Percentiles rank a stretch among this genome's conserved stretches.
phyloP scores from a whole-genome alignment of 2,888 invertebrate genomes.

The Fissipunctia ypsillon region DNA sequence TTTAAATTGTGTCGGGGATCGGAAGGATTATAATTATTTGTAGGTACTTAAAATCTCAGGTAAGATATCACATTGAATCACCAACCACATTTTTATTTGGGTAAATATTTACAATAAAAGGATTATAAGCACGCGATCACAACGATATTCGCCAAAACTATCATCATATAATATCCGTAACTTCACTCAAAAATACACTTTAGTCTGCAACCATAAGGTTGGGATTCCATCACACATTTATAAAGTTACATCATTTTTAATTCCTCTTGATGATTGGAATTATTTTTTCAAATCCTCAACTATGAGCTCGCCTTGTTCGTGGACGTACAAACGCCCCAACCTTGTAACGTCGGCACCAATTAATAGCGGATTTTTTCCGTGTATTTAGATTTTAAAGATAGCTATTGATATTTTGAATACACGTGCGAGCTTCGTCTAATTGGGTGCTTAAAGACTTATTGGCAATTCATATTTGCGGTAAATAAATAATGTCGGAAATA shows the following conservation, averaged over 20 bases:
- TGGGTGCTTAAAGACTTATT: slow-evolving; percentile 46
- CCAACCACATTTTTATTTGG: slow-evolving; percentile 49
- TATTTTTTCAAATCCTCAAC: slow-evolving; percentile 51
- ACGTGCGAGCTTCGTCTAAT: slow-evolving; percentile 54
- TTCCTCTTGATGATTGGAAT: slow-evolving; percentile 15
- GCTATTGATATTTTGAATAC: slow-evolving; percentile 54
- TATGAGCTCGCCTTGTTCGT: slow-evolving; percentile 30
- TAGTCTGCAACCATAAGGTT: fast-evolving
- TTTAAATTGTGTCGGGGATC: not conserved
- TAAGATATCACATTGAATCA: slow-evolving; percentile 47
- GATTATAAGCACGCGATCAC: slow-evolving; percentile 63
- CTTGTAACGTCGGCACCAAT: slow-evolving; percentile 68
- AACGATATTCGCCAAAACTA: not conserved
- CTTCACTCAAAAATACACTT: slow-evolving; percentile 18
- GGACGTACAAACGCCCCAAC: slow-evolving; percentile 28
- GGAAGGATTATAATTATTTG: not conserved
- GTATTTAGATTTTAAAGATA: slow-evolving; percentile 67
- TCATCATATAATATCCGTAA: not conserved
- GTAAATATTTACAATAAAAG: slow-evolving; percentile 60
- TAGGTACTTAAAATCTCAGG: slow-evolving; percentile 24
- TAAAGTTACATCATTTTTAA: slow-evolving; percentile 13
- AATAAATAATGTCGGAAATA: slow-evolving; percentile 29
- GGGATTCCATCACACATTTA: not conserved
- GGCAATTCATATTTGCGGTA: slow-evolving; percentile 27
- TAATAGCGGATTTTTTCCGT: slow-evolving; percentile 75